Base-by-base conservation (phyloP, 2,888 invertebrate genomes). In the Bhutanitis thaidina region DNA sequence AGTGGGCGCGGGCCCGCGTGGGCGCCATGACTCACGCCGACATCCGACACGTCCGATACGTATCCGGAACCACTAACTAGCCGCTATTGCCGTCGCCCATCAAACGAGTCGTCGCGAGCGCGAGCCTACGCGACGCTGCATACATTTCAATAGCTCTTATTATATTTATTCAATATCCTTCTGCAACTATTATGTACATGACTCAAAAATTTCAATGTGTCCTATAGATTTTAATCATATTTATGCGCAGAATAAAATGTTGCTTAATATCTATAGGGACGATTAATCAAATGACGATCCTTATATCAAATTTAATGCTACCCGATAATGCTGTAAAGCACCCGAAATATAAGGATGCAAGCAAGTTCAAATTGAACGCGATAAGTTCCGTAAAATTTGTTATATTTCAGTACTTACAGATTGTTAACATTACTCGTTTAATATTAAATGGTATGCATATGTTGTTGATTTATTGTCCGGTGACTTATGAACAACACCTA, bases 41-140 rank as follows among this genome's bases (percentile, higher is more conserved):
- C 88, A 90, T 90, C 90, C 90, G 90, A 90, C 90, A 90, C 87
- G 87, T 88, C 84, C 88, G 81, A 84, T 84, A 73, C 81, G 84
- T 87, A 88, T 88, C 88, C 89, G 88, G 89, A 89, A 88, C 84
- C 77, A 85, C 85, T 87, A 86, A 85, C 83, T 81, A 80, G 80
- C 74, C 73, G 71, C 77, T 78, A 79, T 77, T 77, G 75, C 80
- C 69, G 69, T 72, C 62, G 70, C 68, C 67, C 71, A 64, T 76
- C 76, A 74, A 78, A 77, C 71, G 61, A 69, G 65, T 71, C 27
- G 34, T 68, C 70, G 69, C 73, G 73, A 75, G 77, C 79, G 69
- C 73, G 73, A 75, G 77, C 79, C 76, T 80, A 77, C 69, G 74
- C 79, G 74, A 80, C 71, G 71, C 67, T 65, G 53, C 61, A 62